Evolutionary conservation across 1,140 invertebrate genomes (phyloP), one percentile per base, ranked within the genome.

Genomic region (Caenorhabditis inopinata): DNA sequence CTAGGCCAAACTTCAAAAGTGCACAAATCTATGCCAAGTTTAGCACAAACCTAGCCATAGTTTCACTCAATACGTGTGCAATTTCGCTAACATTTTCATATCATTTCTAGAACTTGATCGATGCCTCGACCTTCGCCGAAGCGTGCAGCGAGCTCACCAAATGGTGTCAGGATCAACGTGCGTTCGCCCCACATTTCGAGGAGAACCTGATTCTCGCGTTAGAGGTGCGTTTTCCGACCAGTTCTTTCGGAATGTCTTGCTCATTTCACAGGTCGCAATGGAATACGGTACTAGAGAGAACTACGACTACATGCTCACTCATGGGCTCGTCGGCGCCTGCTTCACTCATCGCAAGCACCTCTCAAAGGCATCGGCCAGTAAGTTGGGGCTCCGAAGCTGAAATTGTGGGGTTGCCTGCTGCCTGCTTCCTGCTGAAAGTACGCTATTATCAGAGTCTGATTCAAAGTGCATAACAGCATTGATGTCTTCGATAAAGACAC

Each of bases 111-210:
- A 74, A 51, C 46, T 68, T 79, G 7, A 18, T 47, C 18, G 78
- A 79, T 16, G 16, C 47, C 14, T 9, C 21, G 5, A 42, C 29
- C 1, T 79, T 79, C 27, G 11, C 62, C 11, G 45, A 58, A 29
- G 45, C 78, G 12, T 79, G 78, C 27, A 51, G 32, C 27, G 78
- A 79, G 53, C 68, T 79, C 16, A 79, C 78, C n/a, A 58, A 75
- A 58, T 79, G 78, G 78, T 79, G 78, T 49, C 27, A 29, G 23
- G 78, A 79, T 74, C 78, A 58, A 32, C 42, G 78, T 14, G 78
- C 78, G 5, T 79, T 48, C 35, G 74, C 62, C 21, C 25, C 78
- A 3, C 45, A 79, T 16, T 79, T 79, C 27, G 78, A 79, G 62
- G 62, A 79, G 25, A 79, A 79, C 45, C 35, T 79, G 12, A 35